These are phyloP conservation scores for Stegophylla sp. DNA, from an alignment of 2,888 invertebrate genomes.

Conservation along the genomic window DNA sequence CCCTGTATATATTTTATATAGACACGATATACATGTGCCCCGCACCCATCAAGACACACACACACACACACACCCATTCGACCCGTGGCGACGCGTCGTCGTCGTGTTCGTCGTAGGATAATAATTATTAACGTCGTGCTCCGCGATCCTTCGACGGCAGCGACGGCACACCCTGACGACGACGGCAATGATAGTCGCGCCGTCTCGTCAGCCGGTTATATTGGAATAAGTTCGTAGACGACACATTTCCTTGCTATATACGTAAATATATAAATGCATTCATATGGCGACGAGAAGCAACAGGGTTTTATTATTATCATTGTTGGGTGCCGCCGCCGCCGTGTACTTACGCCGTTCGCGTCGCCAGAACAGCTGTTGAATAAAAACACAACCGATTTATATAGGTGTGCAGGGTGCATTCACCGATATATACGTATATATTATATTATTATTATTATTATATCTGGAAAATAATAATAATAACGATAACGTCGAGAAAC, in stretches of 20 bases:
- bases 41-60: too few relatives aligned
- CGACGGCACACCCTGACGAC: constrained; percentile 18
- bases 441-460: not conserved
- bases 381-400: constrained; percentile 20
- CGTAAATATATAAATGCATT: not conserved
- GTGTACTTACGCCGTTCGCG: not conserved
- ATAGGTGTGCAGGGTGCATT: not conserved
- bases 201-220: not conserved
- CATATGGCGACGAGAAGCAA: constrained; percentile 2
- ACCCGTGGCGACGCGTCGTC: constrained; percentile 4
- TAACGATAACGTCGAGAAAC: constrained; percentile 12
- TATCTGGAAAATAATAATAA: constrained; percentile 41
- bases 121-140: not conserved
- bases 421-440: not conserved
- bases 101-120: not conserved
- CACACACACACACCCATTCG: not conserved
- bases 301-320: constrained; percentile 20
- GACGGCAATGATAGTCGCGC: not conserved
- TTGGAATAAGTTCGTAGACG: not conserved
- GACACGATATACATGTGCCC: too few relatives aligned
- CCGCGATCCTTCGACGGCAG: not conserved
- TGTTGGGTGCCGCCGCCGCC: not conserved
- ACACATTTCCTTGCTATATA: not conserved
- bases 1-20: too few relatives aligned
- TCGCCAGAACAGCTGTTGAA: constrained; percentile 31